Evolutionary conservation across 2,888 invertebrate species (phyloP).

Genomic region (Drosophila melanosoma): DNA sequence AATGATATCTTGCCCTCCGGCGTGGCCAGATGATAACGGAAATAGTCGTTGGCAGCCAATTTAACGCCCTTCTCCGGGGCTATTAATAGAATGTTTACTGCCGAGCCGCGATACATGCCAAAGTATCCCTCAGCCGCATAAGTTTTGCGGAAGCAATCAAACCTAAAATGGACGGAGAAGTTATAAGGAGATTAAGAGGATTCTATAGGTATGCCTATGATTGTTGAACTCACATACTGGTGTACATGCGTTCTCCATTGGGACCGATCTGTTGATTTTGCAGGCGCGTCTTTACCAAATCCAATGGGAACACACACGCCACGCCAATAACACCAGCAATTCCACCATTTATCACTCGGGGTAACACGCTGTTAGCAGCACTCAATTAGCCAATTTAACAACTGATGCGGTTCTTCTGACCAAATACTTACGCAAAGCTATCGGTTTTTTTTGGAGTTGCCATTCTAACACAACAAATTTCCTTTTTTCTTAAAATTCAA

Average conservation of each 20-base stretch:
- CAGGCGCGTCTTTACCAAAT: slow-evolving; percentile 98
- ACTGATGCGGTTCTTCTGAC: background rate
- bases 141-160: slow-evolving; percentile 98
- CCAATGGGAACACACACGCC: slow-evolving; percentile 98
- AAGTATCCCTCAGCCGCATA: slow-evolving; percentile 97
- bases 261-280: slow-evolving; percentile 98
- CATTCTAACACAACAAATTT: slow-evolving; percentile 1
- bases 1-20: slow-evolving; percentile 90
- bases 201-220: background rate
- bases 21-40: slow-evolving; percentile 92
- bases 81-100: slow-evolving; percentile 97
- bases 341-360: slow-evolving; percentile 94
- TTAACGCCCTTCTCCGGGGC: slow-evolving; percentile 99
- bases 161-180: slow-evolving; percentile 87
- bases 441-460: background rate
- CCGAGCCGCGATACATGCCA: slow-evolving; percentile 99
- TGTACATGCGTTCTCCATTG: slow-evolving; percentile 95
- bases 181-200: background rate
- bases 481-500: background rate
- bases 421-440: slow-evolving; percentile 27
- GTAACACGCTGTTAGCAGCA: slow-evolving; percentile 95
- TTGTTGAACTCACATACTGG: slow-evolving; percentile 91
- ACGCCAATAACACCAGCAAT: slow-evolving; percentile 99
- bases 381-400: slow-evolving; percentile 30
- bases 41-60: slow-evolving; percentile 97